A percentile compares a stretch with the other conserved stretches of the same genome.
phyloP scores from a whole-genome alignment of 2,888 invertebrate species.

The Falcaria lacertinaria region DNA sequence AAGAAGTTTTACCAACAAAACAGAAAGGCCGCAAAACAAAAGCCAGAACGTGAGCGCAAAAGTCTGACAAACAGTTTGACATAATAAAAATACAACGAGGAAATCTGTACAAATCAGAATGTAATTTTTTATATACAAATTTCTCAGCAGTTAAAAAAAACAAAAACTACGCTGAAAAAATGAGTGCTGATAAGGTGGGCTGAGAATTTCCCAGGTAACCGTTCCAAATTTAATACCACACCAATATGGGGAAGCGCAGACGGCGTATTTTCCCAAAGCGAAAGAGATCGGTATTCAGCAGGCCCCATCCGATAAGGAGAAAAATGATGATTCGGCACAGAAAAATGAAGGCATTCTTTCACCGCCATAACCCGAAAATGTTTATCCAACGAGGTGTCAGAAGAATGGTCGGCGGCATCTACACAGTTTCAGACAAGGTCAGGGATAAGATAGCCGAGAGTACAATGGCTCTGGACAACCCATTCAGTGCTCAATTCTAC shows the following conservation, averaged over 20 bases:
- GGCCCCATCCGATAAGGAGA: constrained; percentile 53
- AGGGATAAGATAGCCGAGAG: constrained; percentile 57
- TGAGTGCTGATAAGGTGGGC: constrained; percentile 10
- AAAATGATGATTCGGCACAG: constrained; percentile 49
- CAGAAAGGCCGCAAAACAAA: background rate
- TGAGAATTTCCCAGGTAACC: background rate
- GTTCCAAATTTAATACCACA: background rate
- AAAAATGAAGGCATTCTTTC: constrained; percentile 50
- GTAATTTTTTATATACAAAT: constrained; percentile 9
- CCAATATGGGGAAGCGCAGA: constrained; percentile 45
- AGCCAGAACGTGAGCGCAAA: background rate
- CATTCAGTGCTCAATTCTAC: constrained; percentile 57
- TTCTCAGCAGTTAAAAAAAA: constrained; percentile 1
- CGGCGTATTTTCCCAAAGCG: constrained; percentile 45
- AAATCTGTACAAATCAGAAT: constrained; percentile 13
- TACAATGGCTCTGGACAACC: constrained; percentile 50
- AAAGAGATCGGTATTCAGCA: constrained; percentile 52
- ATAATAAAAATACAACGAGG: constrained; percentile 1
- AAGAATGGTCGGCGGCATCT: constrained; percentile 48
- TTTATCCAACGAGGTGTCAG: constrained; percentile 37
- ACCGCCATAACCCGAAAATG: constrained; percentile 43
- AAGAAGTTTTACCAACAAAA: background rate
- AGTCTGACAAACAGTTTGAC: background rate
- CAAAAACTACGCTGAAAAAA: constrained; percentile 5
- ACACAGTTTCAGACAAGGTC: constrained; percentile 52